Conservation (phyloP, 2,113 vertebrate genomes). For the Eleginops maclovinus region DNA sequence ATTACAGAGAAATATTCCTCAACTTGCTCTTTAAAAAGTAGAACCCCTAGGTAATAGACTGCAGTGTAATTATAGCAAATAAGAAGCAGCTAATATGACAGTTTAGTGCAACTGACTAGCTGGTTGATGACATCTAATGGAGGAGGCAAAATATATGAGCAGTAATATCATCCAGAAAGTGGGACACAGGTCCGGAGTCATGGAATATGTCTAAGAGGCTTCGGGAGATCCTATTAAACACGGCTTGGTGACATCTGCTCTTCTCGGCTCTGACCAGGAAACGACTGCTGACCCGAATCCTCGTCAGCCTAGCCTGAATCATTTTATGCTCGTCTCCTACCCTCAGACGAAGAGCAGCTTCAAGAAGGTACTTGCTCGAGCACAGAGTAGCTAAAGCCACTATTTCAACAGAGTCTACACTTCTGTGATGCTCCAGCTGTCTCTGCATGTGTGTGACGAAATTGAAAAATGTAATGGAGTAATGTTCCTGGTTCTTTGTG, state of each 20-base stretch:
- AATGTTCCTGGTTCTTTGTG: conserved; percentile 58
- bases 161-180: conserved; percentile 61
- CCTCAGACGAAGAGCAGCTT: conserved; percentile 20
- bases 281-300: conserved; percentile 54
- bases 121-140: conserved; percentile 7
- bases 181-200: conserved; percentile 72
- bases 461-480: conserved; percentile 57
- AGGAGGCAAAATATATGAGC: conserved; percentile 40
- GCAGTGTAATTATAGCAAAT: conserved; percentile 24
- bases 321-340: not conserved
- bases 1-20: conserved; percentile 13
- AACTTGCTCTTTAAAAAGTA: not conserved
- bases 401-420: conserved; percentile 42
- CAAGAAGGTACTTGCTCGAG: not conserved
- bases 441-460: conserved; percentile 42
- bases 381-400: conserved; percentile 10
- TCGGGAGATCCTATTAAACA: conserved; percentile 82
- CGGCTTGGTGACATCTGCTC: conserved; percentile 73
- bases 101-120: conserved; percentile 3
- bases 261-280: conserved; percentile 55
- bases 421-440: conserved; percentile 58
- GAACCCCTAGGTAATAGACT: conserved; percentile 18
- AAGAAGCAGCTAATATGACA: conserved; percentile 19
- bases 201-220: conserved; percentile 78
- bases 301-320: not conserved